phyloP scores from a whole-genome alignment of 30 jellyfish, hydroid and myxozoan genomes.

The Chironex yamaguchii region DNA sequence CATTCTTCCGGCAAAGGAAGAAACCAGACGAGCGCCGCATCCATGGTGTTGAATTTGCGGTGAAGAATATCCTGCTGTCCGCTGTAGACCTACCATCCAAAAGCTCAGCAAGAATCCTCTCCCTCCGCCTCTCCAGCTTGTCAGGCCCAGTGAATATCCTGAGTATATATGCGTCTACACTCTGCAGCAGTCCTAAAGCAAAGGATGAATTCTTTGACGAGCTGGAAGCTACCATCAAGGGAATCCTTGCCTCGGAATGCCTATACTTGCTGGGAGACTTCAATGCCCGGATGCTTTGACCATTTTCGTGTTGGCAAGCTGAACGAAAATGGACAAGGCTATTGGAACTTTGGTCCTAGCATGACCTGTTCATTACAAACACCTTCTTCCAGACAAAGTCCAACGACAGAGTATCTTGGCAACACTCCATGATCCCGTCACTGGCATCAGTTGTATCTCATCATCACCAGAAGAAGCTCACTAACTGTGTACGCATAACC shows the following conservation, averaged over 20 bases:
- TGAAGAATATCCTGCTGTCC: background rate
- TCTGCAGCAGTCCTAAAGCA: background rate
- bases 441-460: conserved; percentile 52
- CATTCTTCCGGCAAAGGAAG: background rate
- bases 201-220: conserved; percentile 25
- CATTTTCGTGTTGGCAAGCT: conserved; percentile 26
- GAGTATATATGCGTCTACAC: conserved; percentile 17
- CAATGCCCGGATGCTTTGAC: conserved; percentile 38
- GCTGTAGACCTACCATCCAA: background rate
- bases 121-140: background rate
- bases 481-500: background rate
- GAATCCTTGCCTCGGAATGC: background rate
- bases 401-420: conserved; percentile 17
- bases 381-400: conserved; percentile 24
- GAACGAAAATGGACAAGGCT: conserved; percentile 34
- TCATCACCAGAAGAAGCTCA: background rate
- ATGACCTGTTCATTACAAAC: conserved; percentile 29
- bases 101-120: background rate
- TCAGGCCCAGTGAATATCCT: conserved; percentile 15
- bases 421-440: conserved; percentile 28
- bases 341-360: conserved; percentile 5
- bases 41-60: background rate
- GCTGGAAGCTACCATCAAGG: conserved; percentile 29
- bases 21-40: background rate
- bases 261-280: conserved; percentile 20